Percentiles rank a stretch among this genome's conserved stretches.
Conservation (phyloP, 2,113 vertebrate species). For the Hyaena hyaena region DNA sequence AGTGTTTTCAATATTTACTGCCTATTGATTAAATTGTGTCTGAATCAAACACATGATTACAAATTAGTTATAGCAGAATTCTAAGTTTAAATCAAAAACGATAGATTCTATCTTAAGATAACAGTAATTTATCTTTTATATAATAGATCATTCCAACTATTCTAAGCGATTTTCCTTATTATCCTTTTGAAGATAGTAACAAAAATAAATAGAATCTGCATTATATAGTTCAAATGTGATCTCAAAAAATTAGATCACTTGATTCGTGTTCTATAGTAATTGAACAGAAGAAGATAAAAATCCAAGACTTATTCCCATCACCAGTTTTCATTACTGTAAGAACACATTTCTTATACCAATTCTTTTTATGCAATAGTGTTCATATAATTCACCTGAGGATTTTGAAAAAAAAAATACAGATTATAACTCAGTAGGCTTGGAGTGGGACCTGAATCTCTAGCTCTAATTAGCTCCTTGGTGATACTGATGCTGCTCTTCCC, state of each 20-base stretch:
- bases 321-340: not conserved
- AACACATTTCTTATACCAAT: not conserved
- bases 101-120: not conserved
- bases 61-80: not conserved
- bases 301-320: not conserved
- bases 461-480: not conserved
- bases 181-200: not conserved
- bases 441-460: too few species aligned
- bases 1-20: not conserved
- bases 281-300: not conserved
- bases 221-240: not conserved
- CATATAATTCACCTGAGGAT: not conserved
- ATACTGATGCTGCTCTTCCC: fast-evolving
- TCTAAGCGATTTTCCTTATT: not conserved
- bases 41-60: not conserved
- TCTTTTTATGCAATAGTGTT: not conserved
- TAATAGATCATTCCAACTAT: not conserved
- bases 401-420: not conserved
- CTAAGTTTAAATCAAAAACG: not conserved
- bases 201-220: not conserved
- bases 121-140: not conserved
- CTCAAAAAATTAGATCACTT: not conserved
- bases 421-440: not conserved
- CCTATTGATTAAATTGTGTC: not conserved
- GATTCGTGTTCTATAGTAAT: not conserved